Evolutionary conservation across 2,797 vertebrate genomes (phyloP).

Genomic region (Lacerta bilineata): DNA sequence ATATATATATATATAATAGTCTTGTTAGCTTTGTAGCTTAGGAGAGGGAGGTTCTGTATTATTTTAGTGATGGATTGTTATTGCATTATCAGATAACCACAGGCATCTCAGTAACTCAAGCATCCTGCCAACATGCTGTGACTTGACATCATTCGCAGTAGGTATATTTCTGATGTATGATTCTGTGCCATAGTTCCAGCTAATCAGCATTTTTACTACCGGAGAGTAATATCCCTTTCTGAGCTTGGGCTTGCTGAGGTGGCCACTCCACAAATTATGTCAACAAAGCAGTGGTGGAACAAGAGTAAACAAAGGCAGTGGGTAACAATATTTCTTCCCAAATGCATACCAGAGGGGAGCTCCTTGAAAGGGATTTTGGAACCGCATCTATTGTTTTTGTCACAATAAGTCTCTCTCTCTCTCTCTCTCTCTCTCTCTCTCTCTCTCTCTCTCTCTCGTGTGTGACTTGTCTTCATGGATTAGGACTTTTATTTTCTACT

Average conservation of each 20-base stretch:
- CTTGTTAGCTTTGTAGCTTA: conserved; percentile 44
- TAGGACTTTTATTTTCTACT: neutral
- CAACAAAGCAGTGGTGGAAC: conserved; percentile 32
- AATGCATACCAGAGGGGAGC: conserved; percentile 8
- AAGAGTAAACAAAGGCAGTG: conserved; percentile 1
- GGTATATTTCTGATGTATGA: neutral
- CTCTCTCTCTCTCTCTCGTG: neutral
- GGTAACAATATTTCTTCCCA: conserved; percentile 11
- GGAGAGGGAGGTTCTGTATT: neutral
- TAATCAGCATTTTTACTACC: conserved; percentile 50
- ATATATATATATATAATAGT: conserved; percentile 1
- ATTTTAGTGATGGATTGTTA: conserved; percentile 42
- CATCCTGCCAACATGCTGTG: conserved; percentile 31
- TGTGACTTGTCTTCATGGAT: neutral
- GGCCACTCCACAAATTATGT: conserved; percentile 37
- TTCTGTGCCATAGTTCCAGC: neutral
- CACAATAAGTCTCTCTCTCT: neutral
- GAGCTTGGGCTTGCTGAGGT: conserved; percentile 19
- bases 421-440: too few relatives aligned
- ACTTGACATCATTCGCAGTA: conserved; percentile 34
- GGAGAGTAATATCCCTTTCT: conserved; percentile 11
- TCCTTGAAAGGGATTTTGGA: conserved; percentile 1
- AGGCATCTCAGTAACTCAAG: conserved; percentile 36
- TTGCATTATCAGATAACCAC: conserved; percentile 36
- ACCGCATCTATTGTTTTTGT: conserved; percentile 5